Evolutionary conservation across 64 coral and sea anemone genomes (phyloP), one percentile per base, ranked within the genome.

Genomic region (Montipora sp.): DNA sequence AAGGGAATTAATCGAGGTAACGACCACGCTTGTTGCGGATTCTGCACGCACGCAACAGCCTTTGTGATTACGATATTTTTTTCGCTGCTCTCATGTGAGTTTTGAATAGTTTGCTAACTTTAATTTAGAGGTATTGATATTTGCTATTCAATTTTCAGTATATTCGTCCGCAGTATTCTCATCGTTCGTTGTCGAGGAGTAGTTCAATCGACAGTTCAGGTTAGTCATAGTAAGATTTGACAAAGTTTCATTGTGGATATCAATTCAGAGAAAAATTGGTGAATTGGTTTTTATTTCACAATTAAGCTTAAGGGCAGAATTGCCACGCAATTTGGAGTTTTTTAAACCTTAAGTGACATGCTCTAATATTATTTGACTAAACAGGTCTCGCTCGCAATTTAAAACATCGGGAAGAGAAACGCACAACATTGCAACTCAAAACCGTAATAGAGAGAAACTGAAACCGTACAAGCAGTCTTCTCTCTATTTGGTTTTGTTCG

Each of bases 151-250:
- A 71, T 85, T 85, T 85, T 18, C 65, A 85, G 82, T 85, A 85
- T 46, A 72, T 85, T 71, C 63, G 65, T 7, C 47, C 61, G 4
- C 82, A 85, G 46, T 46, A 85, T 50, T 85, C 82, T 19, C 66
- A 85, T n/a, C 61, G 82, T 6, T 85, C 82, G 11, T 4, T 85
- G 19, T 85, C 82, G 8, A 69, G 82, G 46, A 72, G 82, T 47
- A 85, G 82, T 20, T 85, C 82, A 1, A 72, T 85, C 8, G 82
- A 85, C 7, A 85, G 82, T 85, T 71, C 82, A 85, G 82, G 82
- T 85, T 71, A 50, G 79, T 81, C 10, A 9, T 15, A 16, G 8
- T 20, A 8, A 3, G 10, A 49, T 4, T 36, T 49, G 47, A 49
- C 75, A 78, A 78, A 6, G 46, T 78, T 78, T 49, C 44, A 15